These are phyloP conservation scores for Electrona antarctica DNA, from an alignment of 2,113 vertebrate genomes.

Conservation along the genomic window DNA sequence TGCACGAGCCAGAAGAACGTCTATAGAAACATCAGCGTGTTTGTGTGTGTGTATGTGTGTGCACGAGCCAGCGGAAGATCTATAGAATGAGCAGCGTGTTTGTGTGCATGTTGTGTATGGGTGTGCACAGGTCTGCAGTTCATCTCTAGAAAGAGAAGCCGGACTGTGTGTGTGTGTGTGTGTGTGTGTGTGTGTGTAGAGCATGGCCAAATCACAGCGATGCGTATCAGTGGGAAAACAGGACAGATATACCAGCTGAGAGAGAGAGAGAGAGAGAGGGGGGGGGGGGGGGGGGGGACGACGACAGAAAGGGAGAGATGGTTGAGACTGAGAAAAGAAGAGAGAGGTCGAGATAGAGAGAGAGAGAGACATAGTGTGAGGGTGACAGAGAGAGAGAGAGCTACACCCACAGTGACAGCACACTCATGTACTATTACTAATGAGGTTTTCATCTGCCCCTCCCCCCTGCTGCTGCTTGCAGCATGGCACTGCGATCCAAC, in stretches of 20 bases:
- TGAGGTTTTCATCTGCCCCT: constrained; percentile 27
- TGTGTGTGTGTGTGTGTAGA: background rate
- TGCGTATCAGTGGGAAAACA: constrained; percentile 28
- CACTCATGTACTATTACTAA: constrained; percentile 28
- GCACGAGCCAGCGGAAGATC: too few relatives aligned
- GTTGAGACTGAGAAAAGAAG: background rate
- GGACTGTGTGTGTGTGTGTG: constrained; percentile 1
- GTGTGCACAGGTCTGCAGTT: background rate
- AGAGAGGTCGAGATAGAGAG: constrained; percentile 4
- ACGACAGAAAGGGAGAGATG: background rate
- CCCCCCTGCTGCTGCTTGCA: background rate
- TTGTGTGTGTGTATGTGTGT: background rate
- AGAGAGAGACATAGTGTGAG: constrained; percentile 25
- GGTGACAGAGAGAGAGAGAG: constrained; percentile 6
- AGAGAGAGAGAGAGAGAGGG: background rate
- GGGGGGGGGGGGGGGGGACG: constrained; percentile 4
- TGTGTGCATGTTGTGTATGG: background rate
- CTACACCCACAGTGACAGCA: too few relatives aligned
- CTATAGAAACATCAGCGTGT: too few relatives aligned
- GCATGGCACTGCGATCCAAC: constrained; percentile 6
- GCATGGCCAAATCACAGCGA: constrained; percentile 2
- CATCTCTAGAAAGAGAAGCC: background rate
- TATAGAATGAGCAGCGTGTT: background rate
- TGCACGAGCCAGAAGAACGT: too few relatives aligned
- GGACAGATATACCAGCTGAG: constrained; percentile 56